Conservation (phyloP, 1,140 invertebrate genomes). For the Agrypnia vestita region DNA sequence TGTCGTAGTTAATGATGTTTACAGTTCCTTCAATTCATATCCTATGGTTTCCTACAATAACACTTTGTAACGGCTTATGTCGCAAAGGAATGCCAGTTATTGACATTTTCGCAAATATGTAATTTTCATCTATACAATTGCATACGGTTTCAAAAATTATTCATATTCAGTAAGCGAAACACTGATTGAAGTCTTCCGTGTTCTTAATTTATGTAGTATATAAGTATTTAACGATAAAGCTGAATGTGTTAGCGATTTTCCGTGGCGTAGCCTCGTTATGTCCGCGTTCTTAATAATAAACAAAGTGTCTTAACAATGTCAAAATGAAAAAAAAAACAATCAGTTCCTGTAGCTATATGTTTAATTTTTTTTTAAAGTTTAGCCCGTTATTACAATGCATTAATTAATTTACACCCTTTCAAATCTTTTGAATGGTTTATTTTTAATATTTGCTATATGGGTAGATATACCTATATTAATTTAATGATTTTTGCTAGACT, state of each 20-base stretch:
- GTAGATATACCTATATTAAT: no score
- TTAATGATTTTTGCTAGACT: no score
- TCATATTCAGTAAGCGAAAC: conserved; percentile 29
- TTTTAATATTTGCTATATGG: no score
- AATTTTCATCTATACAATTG: conserved; percentile 38
- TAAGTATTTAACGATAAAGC: conserved; percentile 37
- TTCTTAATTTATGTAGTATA: background rate
- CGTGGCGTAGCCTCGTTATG: background rate
- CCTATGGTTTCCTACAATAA: background rate
- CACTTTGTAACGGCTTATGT: conserved; percentile 11
- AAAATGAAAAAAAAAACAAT: no score
- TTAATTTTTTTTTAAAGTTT: no score
- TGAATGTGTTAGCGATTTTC: conserved; percentile 28
- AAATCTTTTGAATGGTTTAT: no score
- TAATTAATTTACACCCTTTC: no score
- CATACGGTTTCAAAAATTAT: conserved; percentile 43
- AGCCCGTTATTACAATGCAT: no score
- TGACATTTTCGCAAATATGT: conserved; percentile 44
- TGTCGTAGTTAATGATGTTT: conserved; percentile 13
- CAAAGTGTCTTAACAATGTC: conserved; percentile 44
- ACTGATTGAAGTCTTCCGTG: background rate
- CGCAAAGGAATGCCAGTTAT: conserved; percentile 19
- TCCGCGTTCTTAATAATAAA: conserved; percentile 1
- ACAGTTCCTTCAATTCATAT: conserved; percentile 26
- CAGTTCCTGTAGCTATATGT: no score